These are phyloP conservation scores for Morbakka virulenta DNA, from an alignment of 30 jellyfish, hydroid and myxozoan genomes.

Conservation along the genomic window DNA sequence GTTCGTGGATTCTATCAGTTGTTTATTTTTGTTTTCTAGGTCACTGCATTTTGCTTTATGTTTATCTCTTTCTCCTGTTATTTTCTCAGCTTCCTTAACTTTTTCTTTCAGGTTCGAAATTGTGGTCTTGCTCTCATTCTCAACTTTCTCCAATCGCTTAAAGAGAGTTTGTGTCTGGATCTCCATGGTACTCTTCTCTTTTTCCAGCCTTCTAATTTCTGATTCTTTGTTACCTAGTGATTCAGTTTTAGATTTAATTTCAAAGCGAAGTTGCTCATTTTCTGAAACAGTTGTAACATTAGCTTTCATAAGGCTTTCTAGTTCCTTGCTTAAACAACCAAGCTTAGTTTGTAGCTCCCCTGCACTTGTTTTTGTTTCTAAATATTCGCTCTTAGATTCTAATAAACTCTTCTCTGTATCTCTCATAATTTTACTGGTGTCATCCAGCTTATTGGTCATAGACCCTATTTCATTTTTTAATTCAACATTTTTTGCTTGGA, in stretches of 20 bases:
- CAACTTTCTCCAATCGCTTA: not conserved
- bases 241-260: not conserved
- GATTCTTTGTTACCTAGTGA: not conserved
- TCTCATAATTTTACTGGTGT: not conserved
- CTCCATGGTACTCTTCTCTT: not conserved
- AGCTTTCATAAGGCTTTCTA: not conserved
- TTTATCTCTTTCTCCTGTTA: not conserved
- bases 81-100: conserved; percentile 4
- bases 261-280: not conserved
- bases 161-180: too few relatives aligned
- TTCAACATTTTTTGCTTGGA: not conserved
- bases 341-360: not conserved
- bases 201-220: not conserved
- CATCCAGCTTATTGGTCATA: not conserved
- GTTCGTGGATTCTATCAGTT: too few relatives aligned
- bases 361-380: not conserved
- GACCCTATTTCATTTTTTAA: not conserved
- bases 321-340: not conserved
- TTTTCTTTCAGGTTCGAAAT: not conserved
- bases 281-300: not conserved
- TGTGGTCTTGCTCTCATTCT: not conserved
- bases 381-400: too few relatives aligned
- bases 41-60: conserved; percentile 18
- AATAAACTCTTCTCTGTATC: not conserved
- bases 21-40: not conserved